Base-by-base conservation (phyloP, 2,888 invertebrate genomes). In the Stegophylla sp. region DNA sequence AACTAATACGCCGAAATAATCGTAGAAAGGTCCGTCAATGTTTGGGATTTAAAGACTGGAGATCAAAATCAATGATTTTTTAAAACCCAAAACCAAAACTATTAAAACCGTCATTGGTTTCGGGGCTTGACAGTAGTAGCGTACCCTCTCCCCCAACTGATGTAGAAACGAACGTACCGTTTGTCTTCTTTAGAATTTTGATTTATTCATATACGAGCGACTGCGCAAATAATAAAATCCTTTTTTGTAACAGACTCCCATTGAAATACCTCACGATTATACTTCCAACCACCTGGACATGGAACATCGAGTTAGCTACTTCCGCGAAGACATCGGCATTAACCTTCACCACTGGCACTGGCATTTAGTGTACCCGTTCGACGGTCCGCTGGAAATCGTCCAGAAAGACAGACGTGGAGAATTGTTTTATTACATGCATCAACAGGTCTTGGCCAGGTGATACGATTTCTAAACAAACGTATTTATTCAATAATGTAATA, bases 271-370 rank as follows among this genome's bases (percentile, higher is more conserved):
- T 0, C 85, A 87, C 34, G 92, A 93, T 87, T 94, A 91, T 86
- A 93, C 94, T 0, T 94, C 94, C 0, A 90, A 91, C 0, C 90
- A 91, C 83, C 85, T 88, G 3, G 94, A 95, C 84, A 91, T 91
- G 0, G 95, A 95, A 85, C 94, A 95, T 86, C 90, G 92, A 7
- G 86, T 94, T 82, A 92, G 93, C 45, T 95, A 95, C 87, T 95
- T 93, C 89, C 90, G 94, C 59, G 95, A 95, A 86, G 95, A 94
- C 86, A 88, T 94, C 82, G 94, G 94, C 83, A 89, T 95, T 84
- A 95, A 95, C 87, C 90, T 94, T 73, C 95, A 95, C 86, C 95
- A 95, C 86, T 95, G 95, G 94, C 94, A 95, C 86, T 95, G 94
- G 95, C 95, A 95, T 86, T 89, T 95, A 84, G 94, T 95, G 2